phyloP scores from a whole-genome alignment of 2,888 invertebrate genomes.

The Zygaena filipendulae region DNA sequence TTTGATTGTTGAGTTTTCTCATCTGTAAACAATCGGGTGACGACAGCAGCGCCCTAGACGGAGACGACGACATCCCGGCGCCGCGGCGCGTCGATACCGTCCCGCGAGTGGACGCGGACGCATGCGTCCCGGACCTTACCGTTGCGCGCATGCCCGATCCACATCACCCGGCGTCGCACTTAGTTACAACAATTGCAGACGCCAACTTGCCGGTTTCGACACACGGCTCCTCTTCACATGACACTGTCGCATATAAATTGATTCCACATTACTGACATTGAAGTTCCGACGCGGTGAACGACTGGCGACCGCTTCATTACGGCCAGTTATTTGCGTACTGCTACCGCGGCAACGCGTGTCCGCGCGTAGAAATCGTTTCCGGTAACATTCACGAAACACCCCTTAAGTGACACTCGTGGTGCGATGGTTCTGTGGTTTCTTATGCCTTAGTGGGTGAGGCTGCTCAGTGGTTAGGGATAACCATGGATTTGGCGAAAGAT shows the following conservation, averaged over 20 bases:
- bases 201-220: slow-evolving; percentile 40
- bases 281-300: slow-evolving; percentile 36
- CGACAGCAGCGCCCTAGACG: too few species aligned
- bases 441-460: slow-evolving; percentile 32
- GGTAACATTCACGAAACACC: too few species aligned
- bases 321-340: slow-evolving; percentile 53
- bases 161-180: slow-evolving; percentile 20
- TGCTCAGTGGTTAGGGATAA: slow-evolving; percentile 23
- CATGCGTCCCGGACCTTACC: slow-evolving; percentile 1
- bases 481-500: slow-evolving; percentile 49
- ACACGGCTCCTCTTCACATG: slow-evolving; percentile 44
- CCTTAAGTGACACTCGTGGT: slow-evolving; percentile 30
- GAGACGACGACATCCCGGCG: slow-evolving; percentile 42
- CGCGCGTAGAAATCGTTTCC: too few species aligned
- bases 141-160: slow-evolving; percentile 40
- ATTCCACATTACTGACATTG: slow-evolving; percentile 65
- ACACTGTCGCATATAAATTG: slow-evolving; percentile 54
- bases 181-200: slow-evolving; percentile 27
- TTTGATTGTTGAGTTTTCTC: too few species aligned
- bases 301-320: slow-evolving; percentile 42
- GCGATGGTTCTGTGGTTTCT: slow-evolving; percentile 25
- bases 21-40: too few species aligned
- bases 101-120: slow-evolving; percentile 12
- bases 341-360: slow-evolving; percentile 42
- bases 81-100: slow-evolving; percentile 37